Evolutionary conservation across 2,797 vertebrate species (phyloP).

Genomic region (Crocodylus rhombifer): DNA sequence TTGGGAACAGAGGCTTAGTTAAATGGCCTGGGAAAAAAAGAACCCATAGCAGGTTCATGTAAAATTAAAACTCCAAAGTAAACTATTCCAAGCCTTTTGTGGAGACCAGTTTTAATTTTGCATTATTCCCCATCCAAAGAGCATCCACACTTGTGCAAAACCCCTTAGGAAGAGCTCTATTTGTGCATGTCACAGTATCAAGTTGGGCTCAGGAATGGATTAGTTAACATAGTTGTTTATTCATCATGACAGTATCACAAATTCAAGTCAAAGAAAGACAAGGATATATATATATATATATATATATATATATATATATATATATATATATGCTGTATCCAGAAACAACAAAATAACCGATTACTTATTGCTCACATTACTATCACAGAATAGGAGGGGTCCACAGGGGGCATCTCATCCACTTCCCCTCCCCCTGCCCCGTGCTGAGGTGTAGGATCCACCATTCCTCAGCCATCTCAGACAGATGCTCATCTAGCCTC

Average conservation of each 20-base stretch:
- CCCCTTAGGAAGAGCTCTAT: background rate
- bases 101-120: background rate
- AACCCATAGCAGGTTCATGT: background rate
- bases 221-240: background rate
- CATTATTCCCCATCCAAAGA: too few species aligned
- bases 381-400: too few species aligned
- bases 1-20: background rate
- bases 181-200: rapidly evolving
- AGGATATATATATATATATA: too few species aligned
- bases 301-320: too few species aligned
- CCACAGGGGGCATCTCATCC: too few species aligned
- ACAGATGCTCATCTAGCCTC: too few species aligned
- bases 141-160: background rate
- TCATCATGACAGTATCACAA: background rate
- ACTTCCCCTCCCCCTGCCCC: too few species aligned
- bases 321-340: background rate
- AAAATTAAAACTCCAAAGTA: background rate
- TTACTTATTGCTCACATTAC: too few species aligned
- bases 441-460: too few species aligned
- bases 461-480: too few species aligned
- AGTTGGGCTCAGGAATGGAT: rapidly evolving
- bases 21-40: background rate
- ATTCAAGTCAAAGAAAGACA: background rate
- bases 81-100: background rate
- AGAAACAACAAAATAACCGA: background rate